These are phyloP conservation scores for Chionis minor DNA, from an alignment of 2,113 vertebrate genomes.

Conservation along the genomic window DNA sequence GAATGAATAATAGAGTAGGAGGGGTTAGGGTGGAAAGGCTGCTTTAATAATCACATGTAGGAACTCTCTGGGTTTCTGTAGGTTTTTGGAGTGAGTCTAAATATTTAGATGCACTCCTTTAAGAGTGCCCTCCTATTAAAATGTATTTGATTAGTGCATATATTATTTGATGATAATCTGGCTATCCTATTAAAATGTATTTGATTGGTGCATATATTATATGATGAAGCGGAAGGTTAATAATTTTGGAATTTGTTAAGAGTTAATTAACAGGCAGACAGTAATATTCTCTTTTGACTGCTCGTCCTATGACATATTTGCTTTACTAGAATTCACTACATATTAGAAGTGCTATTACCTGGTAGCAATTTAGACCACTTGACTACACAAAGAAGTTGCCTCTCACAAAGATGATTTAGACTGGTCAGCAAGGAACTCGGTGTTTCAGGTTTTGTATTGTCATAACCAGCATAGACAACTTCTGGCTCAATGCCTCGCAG, in stretches of 20 bases:
- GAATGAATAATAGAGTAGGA: not conserved
- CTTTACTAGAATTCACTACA: not conserved
- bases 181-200: not conserved
- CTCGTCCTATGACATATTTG: not conserved
- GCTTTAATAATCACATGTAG: not conserved
- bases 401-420: constrained; percentile 92
- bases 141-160: not conserved
- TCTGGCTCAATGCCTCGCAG: constrained; percentile 94
- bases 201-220: not conserved
- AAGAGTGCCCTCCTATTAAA: not conserved
- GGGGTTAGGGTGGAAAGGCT: not conserved
- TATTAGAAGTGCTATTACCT: constrained; percentile 78
- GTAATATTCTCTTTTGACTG: not conserved
- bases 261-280: not conserved
- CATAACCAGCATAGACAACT: constrained; percentile 86
- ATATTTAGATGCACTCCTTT: not conserved
- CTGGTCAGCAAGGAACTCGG: constrained; percentile 90
- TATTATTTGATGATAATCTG: not conserved
- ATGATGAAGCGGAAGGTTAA: not conserved
- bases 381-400: constrained; percentile 93
- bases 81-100: not conserved
- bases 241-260: not conserved
- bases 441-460: constrained; percentile 83
- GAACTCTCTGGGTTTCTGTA: not conserved
- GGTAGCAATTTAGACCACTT: constrained; percentile 97